Evolutionary conservation across 2,113 vertebrate genomes (phyloP), one percentile per base, ranked within the genome.

Genomic region (Onychostruthus taczanowskii): DNA sequence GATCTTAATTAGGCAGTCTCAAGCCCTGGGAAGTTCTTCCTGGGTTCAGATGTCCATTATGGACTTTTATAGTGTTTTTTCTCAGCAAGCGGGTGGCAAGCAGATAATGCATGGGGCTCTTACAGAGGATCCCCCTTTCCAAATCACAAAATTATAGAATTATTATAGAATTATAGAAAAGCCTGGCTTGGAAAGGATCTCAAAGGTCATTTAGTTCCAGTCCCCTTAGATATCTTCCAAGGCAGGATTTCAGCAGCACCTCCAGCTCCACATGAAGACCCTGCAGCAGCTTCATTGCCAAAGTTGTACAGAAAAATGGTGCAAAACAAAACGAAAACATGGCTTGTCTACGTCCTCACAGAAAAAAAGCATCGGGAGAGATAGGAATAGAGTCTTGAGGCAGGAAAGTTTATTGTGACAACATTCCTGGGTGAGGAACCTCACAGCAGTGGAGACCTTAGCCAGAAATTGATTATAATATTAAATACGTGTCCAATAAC

Each of bases 21-120:
- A 30, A 61, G 44, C 28, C 24, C 18, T 30, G 14, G 35, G 31
- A 91, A 73, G 24, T 13, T 58, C 18, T 31, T 12, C 52, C 46
- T 6, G 2, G 9, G 15, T 33, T 74, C 66, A 61, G 4, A 24
- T 70, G 10, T 35, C 15, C 31, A 37, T 33, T 7, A 44, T n/a
- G 41, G 46, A 33, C 3, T 72, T 80, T 27, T 9, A 46, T 11
- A 67, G 37, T 27, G 4, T 84, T 83, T 59, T 41, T 61, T 47
- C 8, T 44, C 31, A 84, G 30, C 27, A 67, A n/a, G 41, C 0
- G 2, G 10, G 28, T 39, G 41, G 24, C 27, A 74, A 46, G 21
- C 11, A 81, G 41, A 28, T 17, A 23, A 23, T 15, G 8, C 1
- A 8, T 28, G 33, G 35, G 41, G 16, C 4, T n/a, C 0, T 26